Evolutionary conservation across 2,113 vertebrate genomes (phyloP).

Genomic region (Eublepharis macularius): DNA sequence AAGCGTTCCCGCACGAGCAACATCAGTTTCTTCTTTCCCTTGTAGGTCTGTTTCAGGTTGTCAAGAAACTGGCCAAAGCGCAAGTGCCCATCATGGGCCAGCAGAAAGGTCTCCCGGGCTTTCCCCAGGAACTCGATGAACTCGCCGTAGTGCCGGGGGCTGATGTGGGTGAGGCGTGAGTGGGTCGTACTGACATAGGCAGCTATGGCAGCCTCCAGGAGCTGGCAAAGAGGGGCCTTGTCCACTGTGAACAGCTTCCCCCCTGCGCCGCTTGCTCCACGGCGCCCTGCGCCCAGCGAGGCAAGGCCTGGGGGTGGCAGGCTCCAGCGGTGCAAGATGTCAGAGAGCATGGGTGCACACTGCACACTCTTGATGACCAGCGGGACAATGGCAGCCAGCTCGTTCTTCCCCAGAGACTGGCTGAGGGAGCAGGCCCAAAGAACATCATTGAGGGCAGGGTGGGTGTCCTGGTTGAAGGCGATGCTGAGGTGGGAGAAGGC

Average conservation of each 20-base stretch:
- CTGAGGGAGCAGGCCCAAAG: conserved; percentile 77
- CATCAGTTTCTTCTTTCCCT: conserved; percentile 77
- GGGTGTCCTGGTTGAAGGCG: conserved; percentile 75
- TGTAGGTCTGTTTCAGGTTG: conserved; percentile 75
- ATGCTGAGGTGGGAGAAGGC: conserved; percentile 74
- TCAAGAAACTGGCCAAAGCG: conserved; percentile 73
- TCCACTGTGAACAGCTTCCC: conserved; percentile 62
- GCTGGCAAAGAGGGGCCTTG: conserved; percentile 69
- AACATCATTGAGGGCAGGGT: conserved; percentile 72
- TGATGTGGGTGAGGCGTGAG: conserved; percentile 75
- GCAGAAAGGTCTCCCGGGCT: conserved; percentile 72
- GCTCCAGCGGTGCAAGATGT: conserved; percentile 73
- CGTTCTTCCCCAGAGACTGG: conserved; percentile 72
- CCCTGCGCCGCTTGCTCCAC: conserved; percentile 34
- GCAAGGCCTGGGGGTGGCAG: conserved; percentile 61
- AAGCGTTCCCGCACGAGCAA: conserved; percentile 74
- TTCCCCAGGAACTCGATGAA: conserved; percentile 75
- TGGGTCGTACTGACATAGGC: conserved; percentile 75
- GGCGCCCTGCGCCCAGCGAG: conserved; percentile 49
- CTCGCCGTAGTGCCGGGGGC: conserved; percentile 72
- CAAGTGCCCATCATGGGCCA: conserved; percentile 70
- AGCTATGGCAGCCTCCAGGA: conserved; percentile 66
- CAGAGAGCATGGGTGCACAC: conserved; percentile 72
- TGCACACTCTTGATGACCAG: conserved; percentile 74
- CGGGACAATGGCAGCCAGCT: conserved; percentile 69